Evolutionary conservation across 2,113 vertebrate genomes (phyloP), one percentile per base, ranked within the genome.

Genomic region (Anolis sagrei): DNA sequence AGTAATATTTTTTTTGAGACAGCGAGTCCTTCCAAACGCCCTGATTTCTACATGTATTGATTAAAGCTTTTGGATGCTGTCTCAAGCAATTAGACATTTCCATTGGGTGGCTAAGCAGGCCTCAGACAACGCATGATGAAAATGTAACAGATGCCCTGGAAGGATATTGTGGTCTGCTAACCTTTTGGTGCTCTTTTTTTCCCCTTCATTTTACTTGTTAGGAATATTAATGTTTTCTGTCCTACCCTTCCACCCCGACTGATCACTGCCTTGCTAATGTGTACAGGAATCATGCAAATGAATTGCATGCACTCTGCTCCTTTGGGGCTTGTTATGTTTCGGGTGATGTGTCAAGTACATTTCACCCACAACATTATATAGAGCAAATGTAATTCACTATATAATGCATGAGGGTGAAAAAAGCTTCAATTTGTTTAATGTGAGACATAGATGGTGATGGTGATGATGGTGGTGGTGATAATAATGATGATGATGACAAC

Each of bases 21-120:
- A 86, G 86, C 44, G 58, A 87, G 54, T 86, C 44, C 36, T 62
- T 32, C 29, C 44, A 83, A 49, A 79, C 73, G 49, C 70, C 79
- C 83, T 77, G 49, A 19, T 7, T 91, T 94, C 78, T 76, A 64
- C 68, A 75, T 79, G 76, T 36, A 89, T 82, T 92, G 70, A 91
- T 93, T 84, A 83, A 84, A 88, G 84, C 19, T 91, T 88, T 58
- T 87, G 87, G 85, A 74, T 86, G 44, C 61, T 88, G 58, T 73
- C 79, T 91, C 44, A 73, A 82, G 82, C 70, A 92, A 91, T 83
- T 69, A 88, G 66, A 76, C 69, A 84, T 51, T 91, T 89, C 86
- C 58, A 89, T 86, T 81, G 84, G 80, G 2, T 18, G 83, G 80
- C 2, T 21, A 79, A 7, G 68, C 83, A 84, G 72, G 19, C 32